Base-by-base conservation (phyloP, 2,888 invertebrate genomes). In the Cheilosia vulpina region DNA sequence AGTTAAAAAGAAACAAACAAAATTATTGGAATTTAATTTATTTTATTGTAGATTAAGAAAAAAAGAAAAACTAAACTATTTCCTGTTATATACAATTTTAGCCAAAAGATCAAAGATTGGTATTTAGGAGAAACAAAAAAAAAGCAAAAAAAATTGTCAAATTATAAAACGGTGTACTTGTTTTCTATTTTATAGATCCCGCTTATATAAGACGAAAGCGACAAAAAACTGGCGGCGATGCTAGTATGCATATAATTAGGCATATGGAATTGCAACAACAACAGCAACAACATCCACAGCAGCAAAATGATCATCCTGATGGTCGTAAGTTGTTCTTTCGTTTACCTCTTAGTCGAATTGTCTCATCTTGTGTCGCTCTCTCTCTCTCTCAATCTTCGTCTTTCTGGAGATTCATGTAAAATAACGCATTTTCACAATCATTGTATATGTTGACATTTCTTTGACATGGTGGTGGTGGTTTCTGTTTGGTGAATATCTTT, bases 141-240 rank as follows among this genome's bases (percentile, higher is more conserved):
- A 73, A 65, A 21, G 66, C 47, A 69, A 47, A 87, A 75, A 62
- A 87, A 87, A 9, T 89, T 89, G 53, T 89, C 89, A 80, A 88
- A 55, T 90, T 88, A 89, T 76, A 68, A 52, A 60, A 81, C 31
- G 58, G 66, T 80, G 71, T 73, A 62, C 68, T 68, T 68, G 7
- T 77, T 50, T 80, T 76, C n/a, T 79, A 38, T 92, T 91, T 93
- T 93, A 89, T 94, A 94, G 94, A 94, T 93, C 93, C 94, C 89
- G 93, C 93, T 91, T 92, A 92, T 88, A 92, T 94, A 91, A 94
- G 93, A 88, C 91, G 91, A 76, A 92, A 92, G 89, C 91, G 92
- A 88, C 91, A 91, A 93, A 91, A 90, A 89, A 90, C 90, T 88
- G 90, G 90, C 87, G 91, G 90, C 80, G 92, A 92, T 89, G 89